These are phyloP conservation scores for Pristionchus pacificus DNA, from an alignment of 1,140 invertebrate species.

Conservation along the genomic window DNA sequence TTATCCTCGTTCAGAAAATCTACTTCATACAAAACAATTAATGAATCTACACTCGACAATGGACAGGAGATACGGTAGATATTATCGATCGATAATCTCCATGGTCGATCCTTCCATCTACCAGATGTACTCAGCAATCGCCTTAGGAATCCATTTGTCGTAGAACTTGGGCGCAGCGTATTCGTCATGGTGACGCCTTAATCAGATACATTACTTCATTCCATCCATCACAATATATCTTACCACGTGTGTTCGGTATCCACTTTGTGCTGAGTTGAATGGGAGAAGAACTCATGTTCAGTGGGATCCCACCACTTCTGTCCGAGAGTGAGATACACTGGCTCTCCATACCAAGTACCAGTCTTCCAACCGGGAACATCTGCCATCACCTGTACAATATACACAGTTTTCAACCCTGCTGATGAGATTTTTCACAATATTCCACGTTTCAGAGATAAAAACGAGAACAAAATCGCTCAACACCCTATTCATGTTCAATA, in stretches of 20 bases:
- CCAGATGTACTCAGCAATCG: slow-evolving; percentile 27
- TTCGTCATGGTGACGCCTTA: slow-evolving; percentile 44
- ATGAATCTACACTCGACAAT: too few species aligned
- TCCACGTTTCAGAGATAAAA: background rate
- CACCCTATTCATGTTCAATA: too few species aligned
- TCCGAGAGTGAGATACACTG: slow-evolving; percentile 59
- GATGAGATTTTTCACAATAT: background rate
- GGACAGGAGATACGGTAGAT: too few species aligned
- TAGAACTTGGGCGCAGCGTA: slow-evolving; percentile 47
- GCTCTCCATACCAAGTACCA: slow-evolving; percentile 61
- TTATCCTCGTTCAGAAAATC: too few species aligned
- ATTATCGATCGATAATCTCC: too few species aligned
- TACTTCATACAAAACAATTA: too few species aligned
- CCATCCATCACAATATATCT: too few species aligned
- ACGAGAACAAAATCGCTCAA: too few species aligned
- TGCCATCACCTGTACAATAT: slow-evolving; percentile 58
- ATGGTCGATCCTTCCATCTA: slow-evolving; percentile 20
- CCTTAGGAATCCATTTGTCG: slow-evolving; percentile 45
- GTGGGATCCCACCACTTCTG: slow-evolving; percentile 57
- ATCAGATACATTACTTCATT: too few species aligned
- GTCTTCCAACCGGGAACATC: slow-evolving; percentile 61
- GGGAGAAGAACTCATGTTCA: slow-evolving; percentile 35
- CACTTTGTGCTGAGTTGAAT: slow-evolving; percentile 21
- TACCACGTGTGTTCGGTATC: slow-evolving; percentile 35
- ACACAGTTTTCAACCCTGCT: too few species aligned